These are phyloP conservation scores for Lutjanus erythropterus DNA, from an alignment of 2,113 vertebrate species.

Conservation along the genomic window DNA sequence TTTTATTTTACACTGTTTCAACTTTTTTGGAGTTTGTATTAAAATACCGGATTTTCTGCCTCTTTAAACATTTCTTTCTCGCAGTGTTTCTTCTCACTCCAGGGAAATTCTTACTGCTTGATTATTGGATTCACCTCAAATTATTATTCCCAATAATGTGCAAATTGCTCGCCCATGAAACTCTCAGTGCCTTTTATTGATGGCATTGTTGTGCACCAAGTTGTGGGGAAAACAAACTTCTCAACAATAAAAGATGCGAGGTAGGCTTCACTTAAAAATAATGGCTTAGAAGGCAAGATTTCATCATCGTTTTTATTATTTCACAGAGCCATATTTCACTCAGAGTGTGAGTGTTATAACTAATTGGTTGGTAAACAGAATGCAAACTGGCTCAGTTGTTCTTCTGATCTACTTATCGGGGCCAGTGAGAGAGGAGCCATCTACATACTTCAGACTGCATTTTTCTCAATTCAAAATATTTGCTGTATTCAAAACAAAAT, in stretches of 20 bases:
- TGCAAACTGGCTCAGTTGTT: slow-evolving; percentile 44
- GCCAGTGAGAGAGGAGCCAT: slow-evolving; percentile 24
- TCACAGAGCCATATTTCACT: slow-evolving; percentile 29
- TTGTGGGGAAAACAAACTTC: slow-evolving; percentile 32
- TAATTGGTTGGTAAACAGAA: slow-evolving; percentile 61
- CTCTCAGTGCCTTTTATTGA: slow-evolving; percentile 39
- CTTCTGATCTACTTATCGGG: slow-evolving; percentile 23
- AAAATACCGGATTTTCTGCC: slow-evolving; percentile 5
- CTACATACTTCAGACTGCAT: neutral
- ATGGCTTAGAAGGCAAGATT: slow-evolving; percentile 19
- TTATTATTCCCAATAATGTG: slow-evolving; percentile 41
- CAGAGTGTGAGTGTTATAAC: slow-evolving; percentile 1
- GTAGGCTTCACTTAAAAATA: slow-evolving; percentile 26
- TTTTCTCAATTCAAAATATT: slow-evolving; percentile 24
- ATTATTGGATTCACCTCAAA: slow-evolving; percentile 29
- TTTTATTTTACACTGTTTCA: too few species aligned
- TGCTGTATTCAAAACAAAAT: slow-evolving; percentile 51
- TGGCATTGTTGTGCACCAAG: neutral
- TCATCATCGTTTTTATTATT: slow-evolving; percentile 48
- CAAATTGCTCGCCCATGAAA: slow-evolving; percentile 28
- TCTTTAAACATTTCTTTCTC: slow-evolving; percentile 15
- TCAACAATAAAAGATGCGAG: slow-evolving; percentile 18
- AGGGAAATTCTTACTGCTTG: slow-evolving; percentile 1
- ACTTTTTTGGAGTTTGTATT: too few species aligned
- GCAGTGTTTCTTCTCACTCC: slow-evolving; percentile 9